phyloP scores from a whole-genome alignment of 2,113 vertebrate genomes.

The Climacteris rufus region DNA sequence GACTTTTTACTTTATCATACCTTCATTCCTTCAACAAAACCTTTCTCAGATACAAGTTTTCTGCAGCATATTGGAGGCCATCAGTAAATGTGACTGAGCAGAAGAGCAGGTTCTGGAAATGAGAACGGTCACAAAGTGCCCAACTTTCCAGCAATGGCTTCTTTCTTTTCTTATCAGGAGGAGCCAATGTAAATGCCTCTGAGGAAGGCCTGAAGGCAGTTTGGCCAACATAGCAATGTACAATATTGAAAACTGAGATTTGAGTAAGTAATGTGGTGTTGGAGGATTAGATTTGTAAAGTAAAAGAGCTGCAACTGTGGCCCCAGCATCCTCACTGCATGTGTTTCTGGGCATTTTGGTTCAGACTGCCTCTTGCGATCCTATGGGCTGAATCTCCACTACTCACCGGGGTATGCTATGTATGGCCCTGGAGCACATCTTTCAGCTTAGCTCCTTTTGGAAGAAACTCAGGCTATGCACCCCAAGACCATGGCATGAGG shows the following conservation, averaged over 20 bases:
- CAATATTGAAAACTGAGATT: neutral
- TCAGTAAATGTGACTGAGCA: neutral
- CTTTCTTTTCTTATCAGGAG: neutral
- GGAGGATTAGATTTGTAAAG: neutral
- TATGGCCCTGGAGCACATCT: neutral
- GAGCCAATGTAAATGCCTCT: neutral
- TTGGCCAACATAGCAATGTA: neutral
- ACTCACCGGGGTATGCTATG: rapidly evolving
- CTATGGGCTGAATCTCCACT: neutral
- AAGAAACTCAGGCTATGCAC: neutral
- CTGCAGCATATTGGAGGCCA: rapidly evolving
- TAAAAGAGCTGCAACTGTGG: neutral
- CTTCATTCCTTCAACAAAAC: neutral
- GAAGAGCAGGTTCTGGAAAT: neutral
- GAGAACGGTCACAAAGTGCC: neutral
- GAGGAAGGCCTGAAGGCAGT: neutral
- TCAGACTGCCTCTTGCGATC: neutral
- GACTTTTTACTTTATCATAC: neutral
- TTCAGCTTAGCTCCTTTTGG: neutral
- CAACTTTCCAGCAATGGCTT: neutral
- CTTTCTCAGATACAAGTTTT: neutral
- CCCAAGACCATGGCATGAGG: neutral
- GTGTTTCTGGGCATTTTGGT: neutral
- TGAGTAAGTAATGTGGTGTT: neutral
- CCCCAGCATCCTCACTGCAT: neutral